Conservation (phyloP, 2,888 invertebrate species). For the Pelosia muscerda region DNA sequence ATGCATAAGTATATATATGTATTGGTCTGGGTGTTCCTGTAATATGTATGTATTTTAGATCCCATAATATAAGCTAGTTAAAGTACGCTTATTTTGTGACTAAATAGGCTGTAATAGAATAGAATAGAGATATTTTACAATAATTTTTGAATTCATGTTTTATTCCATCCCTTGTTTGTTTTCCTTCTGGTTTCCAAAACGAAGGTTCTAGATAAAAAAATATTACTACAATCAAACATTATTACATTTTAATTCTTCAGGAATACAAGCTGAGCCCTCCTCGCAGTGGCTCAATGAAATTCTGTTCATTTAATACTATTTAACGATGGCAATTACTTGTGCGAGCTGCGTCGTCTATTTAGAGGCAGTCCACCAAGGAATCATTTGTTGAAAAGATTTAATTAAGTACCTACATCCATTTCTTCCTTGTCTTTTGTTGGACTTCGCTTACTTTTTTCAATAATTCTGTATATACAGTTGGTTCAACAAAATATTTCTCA, state of each 20-base stretch:
- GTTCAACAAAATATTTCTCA: too few relatives aligned
- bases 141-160: too few relatives aligned
- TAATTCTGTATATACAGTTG: not conserved
- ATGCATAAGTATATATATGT: too few relatives aligned
- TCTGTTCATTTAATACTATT: slow-evolving; percentile 50
- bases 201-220: not conserved
- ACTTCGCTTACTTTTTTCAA: not conserved
- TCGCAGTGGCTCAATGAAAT: slow-evolving; percentile 40
- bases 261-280: slow-evolving; percentile 22
- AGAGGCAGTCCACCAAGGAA: slow-evolving; percentile 23
- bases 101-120: too few relatives aligned
- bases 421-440: slow-evolving; percentile 16
- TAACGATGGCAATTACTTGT: slow-evolving; percentile 64
- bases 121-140: too few relatives aligned
- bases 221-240: slow-evolving; percentile 13
- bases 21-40: too few relatives aligned
- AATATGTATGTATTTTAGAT: too few relatives aligned
- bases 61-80: too few relatives aligned
- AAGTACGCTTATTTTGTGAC: too few relatives aligned
- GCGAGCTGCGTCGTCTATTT: slow-evolving; percentile 49
- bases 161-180: too few relatives aligned
- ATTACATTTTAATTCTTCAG: slow-evolving; percentile 13
- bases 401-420: slow-evolving; percentile 12
- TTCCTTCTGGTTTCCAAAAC: too few relatives aligned
- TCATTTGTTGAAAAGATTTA: slow-evolving; percentile 34